Evolutionary conservation across 35 echinoderm and acorn worm species (phyloP), one percentile per base, ranked within the genome.

Genomic region (Hemicentrotus pulcherrimus): DNA sequence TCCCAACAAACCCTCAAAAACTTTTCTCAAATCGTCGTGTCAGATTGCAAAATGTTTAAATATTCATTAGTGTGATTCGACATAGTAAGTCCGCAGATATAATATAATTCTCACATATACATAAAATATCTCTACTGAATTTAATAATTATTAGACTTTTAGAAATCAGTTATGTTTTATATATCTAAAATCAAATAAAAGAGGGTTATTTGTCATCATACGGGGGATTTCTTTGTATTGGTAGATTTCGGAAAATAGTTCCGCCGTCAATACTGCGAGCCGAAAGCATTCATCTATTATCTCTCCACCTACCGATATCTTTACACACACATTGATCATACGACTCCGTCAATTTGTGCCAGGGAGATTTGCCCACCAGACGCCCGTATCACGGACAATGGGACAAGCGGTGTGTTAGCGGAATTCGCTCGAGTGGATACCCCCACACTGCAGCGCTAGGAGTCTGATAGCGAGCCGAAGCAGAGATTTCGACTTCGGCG

Each of bases 1-100:
- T 95, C 95, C 95, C 95, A 95, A 95, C 88, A n/a, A 2, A n/a
- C 32, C 28, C 31, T 47, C 32, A 18, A 19, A 95, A 95, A 95
- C 95, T 95, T 95, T 95, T 89, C 87, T 95, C 95, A 95, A 95
- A 95, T 95, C 95, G 95, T n/a, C 95, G 59, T 93, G 91, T 93
- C 91, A 93, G 91, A 93, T 93, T 93, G 46, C 91, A 93, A 5
- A n/a, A 55, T 58, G 41, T 50, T 48, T 47, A n/a, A 31, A 50
- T 50, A 58, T 47, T 32, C 28, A 93, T 50, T 19, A 31, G 12
- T 13, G 48, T 48, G 48, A 58, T 48, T 48, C 46, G 91, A 31
- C 45, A 0, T 31, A 93, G 11, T 50, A 14, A 13, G 28, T 93
- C 91, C 91, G 91, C 91, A 93, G 48, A 50, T 16, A 93, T 58